A percentile compares a stretch with the other conserved stretches of the same genome.
Evolutionary conservation across 2,113 vertebrate species (phyloP).

Genomic region (Pyrgilauda ruficollis): DNA sequence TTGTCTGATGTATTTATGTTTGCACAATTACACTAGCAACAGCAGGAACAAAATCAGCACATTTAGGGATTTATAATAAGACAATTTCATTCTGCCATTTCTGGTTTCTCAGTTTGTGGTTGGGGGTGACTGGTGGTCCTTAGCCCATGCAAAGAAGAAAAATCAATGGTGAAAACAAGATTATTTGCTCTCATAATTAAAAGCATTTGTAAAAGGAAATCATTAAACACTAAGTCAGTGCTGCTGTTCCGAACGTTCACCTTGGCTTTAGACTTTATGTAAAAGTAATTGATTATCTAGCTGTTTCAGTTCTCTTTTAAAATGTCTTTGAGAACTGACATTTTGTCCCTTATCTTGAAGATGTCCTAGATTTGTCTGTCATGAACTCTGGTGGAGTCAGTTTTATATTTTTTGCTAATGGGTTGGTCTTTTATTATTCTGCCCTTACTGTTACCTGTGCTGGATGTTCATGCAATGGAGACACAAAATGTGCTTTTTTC

Average conservation of each 20-base stretch:
- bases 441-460: background rate
- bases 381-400: background rate
- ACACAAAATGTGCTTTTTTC: background rate
- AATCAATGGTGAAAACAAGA: background rate
- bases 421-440: background rate
- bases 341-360: background rate
- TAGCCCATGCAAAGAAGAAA: background rate
- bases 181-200: background rate
- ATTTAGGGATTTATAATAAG: background rate
- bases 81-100: background rate
- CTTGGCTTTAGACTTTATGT: background rate
- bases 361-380: slow-evolving; percentile 25
- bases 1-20: background rate
- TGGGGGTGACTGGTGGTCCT: background rate
- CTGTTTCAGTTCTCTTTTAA: background rate
- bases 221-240: background rate
- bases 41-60: background rate
- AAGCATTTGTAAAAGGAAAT: background rate
- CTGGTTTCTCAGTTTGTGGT: background rate
- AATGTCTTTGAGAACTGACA: background rate
- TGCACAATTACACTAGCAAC: background rate
- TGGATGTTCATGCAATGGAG: background rate
- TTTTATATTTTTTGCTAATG: background rate
- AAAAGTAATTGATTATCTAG: background rate
- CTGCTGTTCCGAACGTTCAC: background rate